These are phyloP conservation scores for Agrotis puta DNA, from an alignment of 2,888 invertebrate species.

Conservation along the genomic window DNA sequence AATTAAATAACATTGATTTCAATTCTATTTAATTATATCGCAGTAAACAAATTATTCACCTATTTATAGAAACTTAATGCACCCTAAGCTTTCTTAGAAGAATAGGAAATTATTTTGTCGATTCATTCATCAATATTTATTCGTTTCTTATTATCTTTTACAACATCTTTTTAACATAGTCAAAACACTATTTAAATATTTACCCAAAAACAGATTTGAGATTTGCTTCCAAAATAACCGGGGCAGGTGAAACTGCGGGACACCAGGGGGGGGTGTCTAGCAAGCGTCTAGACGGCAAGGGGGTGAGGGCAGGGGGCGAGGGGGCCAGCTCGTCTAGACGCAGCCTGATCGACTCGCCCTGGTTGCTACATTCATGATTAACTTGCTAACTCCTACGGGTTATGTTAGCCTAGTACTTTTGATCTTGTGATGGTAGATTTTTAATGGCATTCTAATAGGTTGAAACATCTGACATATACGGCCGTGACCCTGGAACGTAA, in stretches of 20 bases:
- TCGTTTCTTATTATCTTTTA: too few species aligned
- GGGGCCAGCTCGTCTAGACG: constrained; percentile 46
- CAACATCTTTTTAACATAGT: neutral
- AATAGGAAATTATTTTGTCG: too few species aligned
- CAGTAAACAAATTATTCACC: too few species aligned
- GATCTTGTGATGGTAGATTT: neutral
- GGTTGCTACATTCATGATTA: constrained; percentile 53
- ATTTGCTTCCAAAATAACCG: constrained; percentile 32
- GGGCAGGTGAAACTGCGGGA: constrained; percentile 34
- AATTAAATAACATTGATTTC: too few species aligned
- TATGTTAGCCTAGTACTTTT: constrained; percentile 40
- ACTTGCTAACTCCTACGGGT: constrained; percentile 18
- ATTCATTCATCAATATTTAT: too few species aligned
- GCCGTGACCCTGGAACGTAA: too few species aligned
- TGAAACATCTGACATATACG: too few species aligned
- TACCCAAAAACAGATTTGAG: constrained; percentile 3
- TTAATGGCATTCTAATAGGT: neutral
- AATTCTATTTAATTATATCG: too few species aligned
- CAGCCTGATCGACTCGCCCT: constrained; percentile 54
- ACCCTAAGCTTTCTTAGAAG: too few species aligned
- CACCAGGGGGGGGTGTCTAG: constrained; percentile 45
- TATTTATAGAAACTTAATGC: too few species aligned
- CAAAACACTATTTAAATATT: neutral
- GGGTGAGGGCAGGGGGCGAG: constrained; percentile 9
- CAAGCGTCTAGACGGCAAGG: constrained; percentile 54